phyloP scores from a whole-genome alignment of 2,797 vertebrate species.

The Manis javanica region DNA sequence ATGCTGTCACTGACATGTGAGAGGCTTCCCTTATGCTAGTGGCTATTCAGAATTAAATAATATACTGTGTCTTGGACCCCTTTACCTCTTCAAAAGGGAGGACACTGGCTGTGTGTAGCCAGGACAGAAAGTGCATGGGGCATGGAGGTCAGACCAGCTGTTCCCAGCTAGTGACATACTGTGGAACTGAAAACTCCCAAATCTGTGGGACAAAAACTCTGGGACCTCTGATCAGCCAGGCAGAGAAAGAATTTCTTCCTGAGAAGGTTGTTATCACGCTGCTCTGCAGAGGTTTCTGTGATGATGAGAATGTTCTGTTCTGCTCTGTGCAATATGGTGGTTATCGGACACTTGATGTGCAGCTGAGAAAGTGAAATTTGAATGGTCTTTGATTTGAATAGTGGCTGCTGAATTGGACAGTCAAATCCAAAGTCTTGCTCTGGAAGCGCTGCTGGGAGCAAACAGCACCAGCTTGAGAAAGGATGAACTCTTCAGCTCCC shows the following conservation, averaged over 20 bases:
- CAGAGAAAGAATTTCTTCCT: background rate
- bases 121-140: background rate
- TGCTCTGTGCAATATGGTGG: background rate
- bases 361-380: background rate
- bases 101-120: background rate
- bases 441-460: accelerated
- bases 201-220: no score
- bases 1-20: background rate
- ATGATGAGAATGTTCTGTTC: background rate
- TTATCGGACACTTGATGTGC: background rate
- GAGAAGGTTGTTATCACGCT: background rate
- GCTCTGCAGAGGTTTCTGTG: background rate
- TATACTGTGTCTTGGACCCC: background rate
- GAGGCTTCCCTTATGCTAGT: background rate
- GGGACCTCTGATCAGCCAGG: background rate
- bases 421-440: background rate
- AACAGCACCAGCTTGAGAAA: background rate
- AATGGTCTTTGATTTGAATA: background rate
- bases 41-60: background rate
- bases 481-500: background rate
- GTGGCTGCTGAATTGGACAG: background rate
- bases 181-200: no score
- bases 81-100: background rate
- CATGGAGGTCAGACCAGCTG: background rate
- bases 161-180: background rate